Base-by-base conservation (phyloP, 2,888 invertebrate species). In the Caenorhabditis sp. region DNA sequence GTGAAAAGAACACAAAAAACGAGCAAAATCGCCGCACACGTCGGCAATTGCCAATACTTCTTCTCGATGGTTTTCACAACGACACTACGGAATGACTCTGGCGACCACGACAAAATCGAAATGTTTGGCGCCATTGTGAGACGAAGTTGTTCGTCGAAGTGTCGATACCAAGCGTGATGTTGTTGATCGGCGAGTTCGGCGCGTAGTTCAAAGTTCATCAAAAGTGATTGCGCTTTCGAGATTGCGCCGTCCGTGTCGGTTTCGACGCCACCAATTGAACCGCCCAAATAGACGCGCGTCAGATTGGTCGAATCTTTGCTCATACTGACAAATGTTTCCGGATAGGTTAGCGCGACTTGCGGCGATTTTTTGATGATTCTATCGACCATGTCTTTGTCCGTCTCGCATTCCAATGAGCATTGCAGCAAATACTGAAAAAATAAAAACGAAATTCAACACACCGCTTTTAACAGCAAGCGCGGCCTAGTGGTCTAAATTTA, bases 211-310 rank as follows among this genome's bases (percentile, higher is more conserved):
- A 84, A 82, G 19, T 70, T 77, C 75, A 81, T 74, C 55, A 81
- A 51, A 8, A 86, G 69, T 8, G 84, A 76, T 17, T 78, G 75
- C 1, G 85, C 84, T 36, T 79, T 71, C 10, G 81, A 68, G 23
- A 86, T 78, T 1, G 81, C 79, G 10, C 82, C 83, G 64, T 84
- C 84, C 19, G 80, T 67, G 62, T 84, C 84, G 8, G 76, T 78
- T 26, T 81, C 81, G 1, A 82, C 81, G 23, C 83, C 79, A 59
- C 80, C 82, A 51, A 82, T 76, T 1, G 77, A 63, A 23, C 72
- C 66, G 4, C 77, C 80, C 14, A 82, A 66, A 62, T 77, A 82
- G 21, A 79, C 69, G 21, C 77, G 50, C n/a, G 76, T 82, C 62
- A 81, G 65, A 31, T 81, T 76, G 6, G 71, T 71, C 23, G 75